A percentile compares a stretch with the other conserved stretches of the same genome.
These are phyloP conservation scores for Lates calcarifer DNA, from an alignment of 2,113 vertebrate species.

Conservation along the genomic window DNA sequence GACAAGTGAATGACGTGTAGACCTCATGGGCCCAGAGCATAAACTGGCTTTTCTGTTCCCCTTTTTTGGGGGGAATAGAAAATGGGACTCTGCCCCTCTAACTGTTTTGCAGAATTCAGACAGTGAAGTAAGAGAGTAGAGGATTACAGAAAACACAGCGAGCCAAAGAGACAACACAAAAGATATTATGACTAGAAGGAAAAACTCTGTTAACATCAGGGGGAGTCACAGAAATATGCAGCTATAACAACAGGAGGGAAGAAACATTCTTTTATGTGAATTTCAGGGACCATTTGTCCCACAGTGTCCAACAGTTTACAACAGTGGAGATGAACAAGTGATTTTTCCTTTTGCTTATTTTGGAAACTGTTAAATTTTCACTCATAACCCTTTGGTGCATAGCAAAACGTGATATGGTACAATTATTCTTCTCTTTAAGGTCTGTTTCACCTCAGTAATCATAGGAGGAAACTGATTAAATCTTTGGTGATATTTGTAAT, in stretches of 20 bases:
- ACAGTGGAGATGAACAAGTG: background rate
- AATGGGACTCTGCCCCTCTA: background rate
- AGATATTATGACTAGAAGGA: background rate
- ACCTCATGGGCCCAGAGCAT: background rate
- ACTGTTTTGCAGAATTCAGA: background rate
- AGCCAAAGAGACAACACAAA: background rate
- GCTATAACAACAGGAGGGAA: background rate
- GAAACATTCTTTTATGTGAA: background rate
- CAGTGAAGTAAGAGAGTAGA: background rate
- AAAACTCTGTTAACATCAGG: background rate
- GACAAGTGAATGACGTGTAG: background rate
- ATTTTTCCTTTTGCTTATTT: background rate
- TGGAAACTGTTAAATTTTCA: background rate
- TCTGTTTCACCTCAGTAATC: constrained; percentile 5
- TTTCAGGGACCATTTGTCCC: background rate
- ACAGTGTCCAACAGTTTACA: background rate
- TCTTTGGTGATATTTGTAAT: constrained; percentile 8
- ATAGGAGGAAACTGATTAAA: constrained; percentile 11
- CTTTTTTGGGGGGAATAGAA: background rate
- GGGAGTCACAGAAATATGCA: background rate
- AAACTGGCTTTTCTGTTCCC: background rate
- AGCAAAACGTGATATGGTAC: background rate
- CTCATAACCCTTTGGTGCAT: background rate
- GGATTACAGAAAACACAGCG: background rate
- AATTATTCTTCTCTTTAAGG: background rate